Base-by-base conservation (phyloP, 2,888 invertebrate species). In the Leptinotarsa haldemani region DNA sequence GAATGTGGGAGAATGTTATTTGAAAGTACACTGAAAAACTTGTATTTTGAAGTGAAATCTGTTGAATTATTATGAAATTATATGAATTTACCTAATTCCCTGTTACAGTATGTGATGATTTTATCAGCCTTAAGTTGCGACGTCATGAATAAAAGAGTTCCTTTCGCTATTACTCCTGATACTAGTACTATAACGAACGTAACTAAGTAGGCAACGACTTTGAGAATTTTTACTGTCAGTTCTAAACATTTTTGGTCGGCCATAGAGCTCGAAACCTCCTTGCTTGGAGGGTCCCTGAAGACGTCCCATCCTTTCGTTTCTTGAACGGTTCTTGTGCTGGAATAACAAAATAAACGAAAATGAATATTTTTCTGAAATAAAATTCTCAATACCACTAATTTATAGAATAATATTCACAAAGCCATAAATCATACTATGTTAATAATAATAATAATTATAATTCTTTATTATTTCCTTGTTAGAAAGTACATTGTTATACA, bases 231-330 rank as follows among this genome's bases (percentile, higher is more conserved):
- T 69, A 96, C 94, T 48, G 95, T 94, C 84, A 95, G 90, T 82
- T 96, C 95, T 85, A 96, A 90, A 87, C 95, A 96, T 87, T 93
- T 93, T 88, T 96, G 95, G 86, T 93, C 94, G 82, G 95, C 95
- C 92, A 95, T 95, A 69, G 96, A 96, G 79, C 95, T 95, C 80
- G 94, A 94, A 88, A 95, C 95, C 88, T 93, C 92, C 88, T 96
- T 95, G 82, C 93, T 93, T 13, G 97, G 97, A 81, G 97, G 94
- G 88, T 96, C 94, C 85, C 97, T 90, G 90, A 98, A 98, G 74
- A 97, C 97, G 91, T 98, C 97, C 98, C 98, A 98, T 92, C 94
- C 95, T 93, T 96, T 96, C 82, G 95, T 95, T 87, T 95, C 95
- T 85, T 93, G 93, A 82, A 95, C 92, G 76, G 95, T 95, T 84